Evolutionary conservation across 2,113 vertebrate species (phyloP).

Genomic region (Rhinogobius similis): DNA sequence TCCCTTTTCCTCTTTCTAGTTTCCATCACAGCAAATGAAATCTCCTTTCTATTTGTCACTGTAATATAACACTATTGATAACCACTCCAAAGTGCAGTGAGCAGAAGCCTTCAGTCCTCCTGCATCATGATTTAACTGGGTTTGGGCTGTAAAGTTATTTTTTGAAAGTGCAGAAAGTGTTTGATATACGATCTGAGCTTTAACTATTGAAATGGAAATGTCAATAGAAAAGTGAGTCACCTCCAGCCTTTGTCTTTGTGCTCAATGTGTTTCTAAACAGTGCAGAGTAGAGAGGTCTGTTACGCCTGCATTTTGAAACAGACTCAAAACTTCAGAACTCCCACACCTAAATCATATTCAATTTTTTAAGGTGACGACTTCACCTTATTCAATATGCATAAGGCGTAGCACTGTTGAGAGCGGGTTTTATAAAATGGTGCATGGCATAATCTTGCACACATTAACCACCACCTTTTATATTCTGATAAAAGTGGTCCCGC

Average conservation of each 20-base stretch:
- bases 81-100: slow-evolving; percentile 13
- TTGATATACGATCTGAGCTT: slow-evolving; percentile 42
- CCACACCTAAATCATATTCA: slow-evolving; percentile 10
- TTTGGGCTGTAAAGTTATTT: slow-evolving; percentile 33
- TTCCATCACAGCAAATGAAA: background rate
- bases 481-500: background rate
- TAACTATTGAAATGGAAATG: slow-evolving; percentile 34
- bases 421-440: background rate
- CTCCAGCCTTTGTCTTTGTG: slow-evolving; percentile 27
- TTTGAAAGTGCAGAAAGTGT: slow-evolving; percentile 30
- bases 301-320: slow-evolving; percentile 16
- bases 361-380: slow-evolving; percentile 1
- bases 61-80: slow-evolving; percentile 4
- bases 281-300: background rate
- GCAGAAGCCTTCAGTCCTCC: slow-evolving; percentile 9
- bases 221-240: slow-evolving; percentile 31
- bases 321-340: slow-evolving; percentile 14
- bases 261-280: slow-evolving; percentile 19
- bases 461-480: background rate
- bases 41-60: background rate
- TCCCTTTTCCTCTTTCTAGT: slow-evolving; percentile 1
- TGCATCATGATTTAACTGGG: slow-evolving; percentile 15
- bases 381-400: background rate
- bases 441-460: background rate
- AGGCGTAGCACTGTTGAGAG: background rate